Base-by-base conservation (phyloP, 2,113 vertebrate species). In the Lontra canadensis region DNA sequence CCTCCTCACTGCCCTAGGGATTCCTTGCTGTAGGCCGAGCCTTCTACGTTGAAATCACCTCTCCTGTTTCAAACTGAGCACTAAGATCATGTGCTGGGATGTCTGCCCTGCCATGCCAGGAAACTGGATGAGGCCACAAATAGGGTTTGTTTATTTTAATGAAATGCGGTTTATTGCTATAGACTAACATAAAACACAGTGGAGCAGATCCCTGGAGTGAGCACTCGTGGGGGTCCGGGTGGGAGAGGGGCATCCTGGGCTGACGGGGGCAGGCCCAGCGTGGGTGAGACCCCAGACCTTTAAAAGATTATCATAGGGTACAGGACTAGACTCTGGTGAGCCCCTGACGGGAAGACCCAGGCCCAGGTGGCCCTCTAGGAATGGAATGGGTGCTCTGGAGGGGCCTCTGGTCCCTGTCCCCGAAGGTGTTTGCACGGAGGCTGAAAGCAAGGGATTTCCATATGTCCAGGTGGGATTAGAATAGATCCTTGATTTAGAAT, bases 111-210 rank as follows among this genome's bases (percentile, higher is more conserved):
- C 36, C 23, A 36, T 92, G 55, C 42, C 67, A 49, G 86, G 90
- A 89, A 91, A n/a, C 29, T 3, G 20, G 76, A 69, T 1, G 57
- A 80, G n/a, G 36, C 79, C 26, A 21, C 42, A n/a, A 1, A 4
- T 69, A 81, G 79, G 61, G 34, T 83, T 63, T 74, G 26, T 36
- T 73, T 83, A 73, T 89, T 79, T 78, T 49, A 92, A 42, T 57
- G 74, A 79, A 90, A 47, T 42, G 73, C 21, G 10, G 23, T 74
- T 82, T 34, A 5, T 55, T 42, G 55, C 23, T 36, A 6, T 29
- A 7, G 36, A 23, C 4, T 26, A 20, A 74, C 78, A 17, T 59
- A 59, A 44, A 78, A 78, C 47, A 25, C 14, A 3, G 6, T 36
- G 14, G 74, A 42, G 31, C 0, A 1, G 57, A 15, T 39, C 34